phyloP scores from a whole-genome alignment of 2,113 vertebrate species.

The Cephalophus harveyi region DNA sequence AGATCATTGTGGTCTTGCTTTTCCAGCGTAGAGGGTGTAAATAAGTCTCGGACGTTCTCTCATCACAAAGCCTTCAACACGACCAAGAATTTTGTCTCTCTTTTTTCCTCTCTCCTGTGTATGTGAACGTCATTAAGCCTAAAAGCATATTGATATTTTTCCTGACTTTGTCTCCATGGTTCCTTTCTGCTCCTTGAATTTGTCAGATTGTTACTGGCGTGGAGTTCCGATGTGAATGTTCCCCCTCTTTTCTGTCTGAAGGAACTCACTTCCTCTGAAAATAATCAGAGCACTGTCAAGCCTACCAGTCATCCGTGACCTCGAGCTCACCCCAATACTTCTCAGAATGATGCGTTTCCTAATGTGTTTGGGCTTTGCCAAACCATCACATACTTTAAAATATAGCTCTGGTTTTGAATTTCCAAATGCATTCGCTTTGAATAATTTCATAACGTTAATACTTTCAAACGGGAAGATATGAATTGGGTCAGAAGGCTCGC shows the following conservation, averaged over 20 bases:
- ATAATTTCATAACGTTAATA: constrained; percentile 52
- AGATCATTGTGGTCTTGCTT: neutral
- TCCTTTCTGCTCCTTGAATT: constrained; percentile 14
- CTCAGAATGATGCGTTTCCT: constrained; percentile 65
- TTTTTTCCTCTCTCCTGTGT: neutral
- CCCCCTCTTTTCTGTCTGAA: neutral
- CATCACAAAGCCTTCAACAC: neutral
- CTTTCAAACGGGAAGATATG: constrained; percentile 45
- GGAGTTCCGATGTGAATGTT: neutral
- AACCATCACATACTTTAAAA: constrained; percentile 31
- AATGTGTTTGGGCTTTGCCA: constrained; percentile 61
- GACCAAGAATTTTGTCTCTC: neutral
- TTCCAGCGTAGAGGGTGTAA: neutral
- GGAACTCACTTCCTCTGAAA: constrained; percentile 60
- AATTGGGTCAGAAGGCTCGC: constrained; percentile 29
- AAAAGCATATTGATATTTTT: neutral
- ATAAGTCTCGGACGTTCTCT: neutral
- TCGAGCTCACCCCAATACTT: constrained; percentile 20
- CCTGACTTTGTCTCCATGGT: neutral
- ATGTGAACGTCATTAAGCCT: neutral
- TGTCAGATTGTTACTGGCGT: neutral
- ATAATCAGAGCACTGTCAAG: constrained; percentile 51
- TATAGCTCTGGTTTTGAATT: constrained; percentile 34
- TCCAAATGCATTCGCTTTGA: constrained; percentile 39
- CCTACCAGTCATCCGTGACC: constrained; percentile 49